A percentile compares a stretch with the other conserved stretches of the same genome.
phyloP scores from a whole-genome alignment of 1,140 invertebrate genomes.

The Macrobrachium nipponense region DNA sequence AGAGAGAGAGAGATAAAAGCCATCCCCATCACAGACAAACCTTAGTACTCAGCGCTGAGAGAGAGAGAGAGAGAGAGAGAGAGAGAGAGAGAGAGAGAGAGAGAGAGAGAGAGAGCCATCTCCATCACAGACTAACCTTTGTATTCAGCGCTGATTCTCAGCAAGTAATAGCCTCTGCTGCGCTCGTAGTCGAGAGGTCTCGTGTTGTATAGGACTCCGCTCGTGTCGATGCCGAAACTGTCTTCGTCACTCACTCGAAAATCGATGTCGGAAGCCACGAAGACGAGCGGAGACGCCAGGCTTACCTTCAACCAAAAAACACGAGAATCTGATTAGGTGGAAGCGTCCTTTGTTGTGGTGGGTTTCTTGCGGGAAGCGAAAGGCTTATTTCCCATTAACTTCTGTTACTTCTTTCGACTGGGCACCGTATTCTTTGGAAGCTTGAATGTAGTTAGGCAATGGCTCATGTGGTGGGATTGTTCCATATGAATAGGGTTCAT shows the following conservation, averaged over 20 bases:
- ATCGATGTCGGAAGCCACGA: neutral
- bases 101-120: neutral
- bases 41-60: neutral
- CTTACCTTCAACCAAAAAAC: too few relatives aligned
- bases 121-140: neutral
- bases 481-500: too few relatives aligned
- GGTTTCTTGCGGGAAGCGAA: too few relatives aligned
- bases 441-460: too few relatives aligned
- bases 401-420: too few relatives aligned
- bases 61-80: neutral
- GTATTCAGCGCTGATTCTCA: neutral
- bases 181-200: conserved; percentile 3
- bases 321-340: too few relatives aligned
- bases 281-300: too few relatives aligned
- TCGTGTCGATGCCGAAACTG: neutral
- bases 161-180: neutral
- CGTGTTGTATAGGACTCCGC: neutral
- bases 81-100: neutral
- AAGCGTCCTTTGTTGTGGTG: too few relatives aligned
- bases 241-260: neutral
- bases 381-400: too few relatives aligned
- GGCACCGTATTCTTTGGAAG: too few relatives aligned
- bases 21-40: neutral
- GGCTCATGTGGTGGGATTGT: too few relatives aligned
- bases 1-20: neutral